Conservation (phyloP, 2,797 vertebrate genomes). For the Urocyon cinereoargenteus region DNA sequence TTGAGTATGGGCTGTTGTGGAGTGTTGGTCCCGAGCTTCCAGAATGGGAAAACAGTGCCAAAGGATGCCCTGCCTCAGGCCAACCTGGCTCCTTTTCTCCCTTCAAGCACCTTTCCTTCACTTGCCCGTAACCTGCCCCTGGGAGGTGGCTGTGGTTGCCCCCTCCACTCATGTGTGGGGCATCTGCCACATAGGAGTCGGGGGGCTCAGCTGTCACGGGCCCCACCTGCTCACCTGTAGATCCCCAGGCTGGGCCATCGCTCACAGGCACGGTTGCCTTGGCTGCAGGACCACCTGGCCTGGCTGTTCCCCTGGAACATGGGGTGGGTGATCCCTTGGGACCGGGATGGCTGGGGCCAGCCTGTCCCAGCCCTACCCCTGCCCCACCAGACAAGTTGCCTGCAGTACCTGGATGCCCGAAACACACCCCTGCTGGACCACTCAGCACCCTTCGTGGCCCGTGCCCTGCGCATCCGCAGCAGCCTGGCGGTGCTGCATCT, state of each 20-base stretch:
- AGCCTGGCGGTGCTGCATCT: constrained; percentile 94
- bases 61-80: background rate
- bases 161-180: background rate
- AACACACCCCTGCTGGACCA: constrained; percentile 95
- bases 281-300: background rate
- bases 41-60: background rate
- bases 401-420: constrained; percentile 96
- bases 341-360: background rate
- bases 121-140: background rate
- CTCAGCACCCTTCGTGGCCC: constrained; percentile 96
- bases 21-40: background rate
- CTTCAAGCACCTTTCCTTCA: too few species aligned
- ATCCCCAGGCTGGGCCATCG: background rate
- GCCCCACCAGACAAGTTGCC: constrained; percentile 92
- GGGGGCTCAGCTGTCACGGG: background rate
- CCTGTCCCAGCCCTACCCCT: background rate
- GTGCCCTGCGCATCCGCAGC: constrained; percentile 96
- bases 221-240: rapidly evolving
- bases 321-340: background rate
- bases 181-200: background rate
- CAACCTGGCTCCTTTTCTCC: background rate
- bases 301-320: rapidly evolving
- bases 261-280: background rate
- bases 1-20: background rate
- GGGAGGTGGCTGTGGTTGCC: background rate